Percentiles rank a stretch among this genome's conserved stretches.
These are phyloP conservation scores for Albula glossodonta DNA, from an alignment of 2,113 vertebrate species.

Conservation along the genomic window DNA sequence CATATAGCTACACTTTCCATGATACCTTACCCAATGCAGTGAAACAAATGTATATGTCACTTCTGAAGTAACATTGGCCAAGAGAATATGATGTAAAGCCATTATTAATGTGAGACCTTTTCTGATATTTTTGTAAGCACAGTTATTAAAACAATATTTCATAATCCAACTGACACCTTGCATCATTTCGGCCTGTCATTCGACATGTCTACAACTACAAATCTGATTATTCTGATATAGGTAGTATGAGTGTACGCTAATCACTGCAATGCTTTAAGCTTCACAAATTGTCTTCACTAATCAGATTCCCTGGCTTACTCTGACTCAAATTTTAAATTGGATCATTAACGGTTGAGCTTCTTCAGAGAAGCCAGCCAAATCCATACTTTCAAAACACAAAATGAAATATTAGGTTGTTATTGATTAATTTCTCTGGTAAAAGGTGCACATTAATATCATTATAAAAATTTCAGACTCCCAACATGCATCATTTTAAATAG, in stretches of 20 bases:
- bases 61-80: constrained; percentile 2
- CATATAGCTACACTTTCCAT: not conserved
- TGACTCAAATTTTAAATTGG: constrained; percentile 23
- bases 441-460: not conserved
- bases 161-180: constrained; percentile 7
- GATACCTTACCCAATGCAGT: not conserved
- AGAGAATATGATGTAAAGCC: constrained; percentile 2
- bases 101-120: constrained; percentile 4
- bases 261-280: constrained; percentile 20
- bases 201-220: constrained; percentile 19
- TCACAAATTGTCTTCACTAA: constrained; percentile 25
- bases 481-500: not conserved
- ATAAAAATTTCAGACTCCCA: not conserved
- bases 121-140: not conserved
- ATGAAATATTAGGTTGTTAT: constrained; percentile 17
- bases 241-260: constrained; percentile 26
- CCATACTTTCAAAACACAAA: not conserved
- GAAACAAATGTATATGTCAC: not conserved
- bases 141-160: constrained; percentile 21
- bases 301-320: constrained; percentile 22
- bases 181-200: constrained; percentile 12
- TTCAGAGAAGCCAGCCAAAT: not conserved
- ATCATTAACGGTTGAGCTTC: constrained; percentile 24
- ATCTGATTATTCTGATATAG: constrained; percentile 27
- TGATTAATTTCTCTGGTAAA: constrained; percentile 15